Evolutionary conservation across 2,797 vertebrate species (phyloP), one percentile per base, ranked within the genome.

Genomic region (Sciurus vulgaris): DNA sequence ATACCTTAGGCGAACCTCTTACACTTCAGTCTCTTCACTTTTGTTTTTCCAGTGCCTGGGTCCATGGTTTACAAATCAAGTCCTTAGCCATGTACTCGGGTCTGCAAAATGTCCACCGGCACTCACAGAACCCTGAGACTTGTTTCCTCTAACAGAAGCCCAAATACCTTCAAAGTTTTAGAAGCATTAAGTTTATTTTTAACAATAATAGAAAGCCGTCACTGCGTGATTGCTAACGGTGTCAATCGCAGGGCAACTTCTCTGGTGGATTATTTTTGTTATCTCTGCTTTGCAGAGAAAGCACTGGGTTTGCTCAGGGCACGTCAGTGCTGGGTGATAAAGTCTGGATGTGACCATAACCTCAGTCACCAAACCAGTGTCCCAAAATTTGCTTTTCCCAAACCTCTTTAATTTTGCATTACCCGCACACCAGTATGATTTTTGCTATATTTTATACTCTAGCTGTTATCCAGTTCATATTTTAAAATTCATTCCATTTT

Each of bases 131-230:
- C 79, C 0, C 15, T 18, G 70, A 65, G 44, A 85, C 28, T 1
- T 51, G 6, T 63, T 88, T 78, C 35, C n/a, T 74, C 59, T 72
- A 44, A 82, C 67, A 47, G 33, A 35, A 51, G 18, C 59, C n/a
- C 5, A 5, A 69, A 44, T 28, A 35, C 73, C 70, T 33, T 86
- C 93, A 83, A 76, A 65, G 7, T 76, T 76, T 82, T 41, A 84
- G 82, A 86, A 85, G 9, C 49, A 38, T 67, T 61, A 73, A 84
- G 38, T 49, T 93, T 87, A 86, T 67, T 93, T 86, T 86, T 74
- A 49, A 74, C 78, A 93, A 33, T 28, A 81, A 41, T 69, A 84
- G 44, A 77, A 77, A 86, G 82, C 7, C 33, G 30, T 83, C 61
- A 56, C 26, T 2, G 0, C 54, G 70, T 61, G 59, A 77, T 41